Conservation (phyloP, 2,888 invertebrate genomes). For the Actias luna region DNA sequence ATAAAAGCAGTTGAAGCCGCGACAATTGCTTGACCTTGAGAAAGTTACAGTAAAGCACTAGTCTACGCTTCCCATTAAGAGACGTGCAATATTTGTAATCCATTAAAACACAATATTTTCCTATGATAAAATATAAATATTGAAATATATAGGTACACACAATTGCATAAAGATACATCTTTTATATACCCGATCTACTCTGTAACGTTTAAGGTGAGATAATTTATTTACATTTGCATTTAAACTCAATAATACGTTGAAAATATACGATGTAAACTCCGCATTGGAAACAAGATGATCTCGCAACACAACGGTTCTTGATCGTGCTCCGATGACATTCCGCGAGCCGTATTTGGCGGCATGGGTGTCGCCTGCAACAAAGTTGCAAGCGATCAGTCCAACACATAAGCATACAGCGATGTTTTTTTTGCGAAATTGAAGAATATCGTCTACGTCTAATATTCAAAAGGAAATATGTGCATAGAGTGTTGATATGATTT, state of each 20-base stretch:
- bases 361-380: constrained; percentile 44
- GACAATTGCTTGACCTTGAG: too few relatives aligned
- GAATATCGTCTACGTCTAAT: too few relatives aligned
- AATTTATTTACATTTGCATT: background rate
- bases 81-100: too few relatives aligned
- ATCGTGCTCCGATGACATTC: constrained; percentile 46
- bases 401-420: constrained; percentile 31
- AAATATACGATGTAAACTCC: background rate
- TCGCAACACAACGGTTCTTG: constrained; percentile 36
- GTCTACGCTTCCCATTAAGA: too few relatives aligned
- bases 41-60: too few relatives aligned
- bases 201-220: background rate
- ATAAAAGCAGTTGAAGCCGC: too few relatives aligned
- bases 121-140: too few relatives aligned
- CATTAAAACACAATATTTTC: too few relatives aligned
- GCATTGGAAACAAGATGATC: constrained; percentile 20
- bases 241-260: background rate
- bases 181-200: background rate
- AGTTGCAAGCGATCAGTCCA: constrained; percentile 44
- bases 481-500: too few relatives aligned
- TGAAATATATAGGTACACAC: background rate
- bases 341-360: constrained; percentile 43
- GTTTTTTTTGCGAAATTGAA: background rate
- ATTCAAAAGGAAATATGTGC: too few relatives aligned
- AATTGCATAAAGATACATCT: background rate